Percentiles rank a stretch among this genome's conserved stretches.
phyloP scores from a whole-genome alignment of 2,888 invertebrate genomes.

The Idaea dimidiata region DNA sequence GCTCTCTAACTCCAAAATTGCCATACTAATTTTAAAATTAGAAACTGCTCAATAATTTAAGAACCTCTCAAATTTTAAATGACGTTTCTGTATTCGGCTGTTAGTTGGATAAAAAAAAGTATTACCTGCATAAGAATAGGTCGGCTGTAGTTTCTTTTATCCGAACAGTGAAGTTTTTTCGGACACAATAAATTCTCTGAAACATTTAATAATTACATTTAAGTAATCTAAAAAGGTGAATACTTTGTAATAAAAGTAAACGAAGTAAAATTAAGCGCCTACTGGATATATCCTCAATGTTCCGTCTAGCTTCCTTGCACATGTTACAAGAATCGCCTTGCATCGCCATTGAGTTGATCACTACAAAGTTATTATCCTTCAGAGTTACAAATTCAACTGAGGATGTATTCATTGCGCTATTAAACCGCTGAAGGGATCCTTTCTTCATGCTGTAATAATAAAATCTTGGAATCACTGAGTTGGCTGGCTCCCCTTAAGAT shows the following conservation, averaged over 20 bases:
- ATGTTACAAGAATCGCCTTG: conserved; percentile 95
- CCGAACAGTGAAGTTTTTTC: conserved; percentile 45
- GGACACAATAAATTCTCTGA: conserved; percentile 56
- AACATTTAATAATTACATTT: conserved; percentile 21
- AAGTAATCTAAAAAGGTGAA: neutral
- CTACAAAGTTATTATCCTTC: conserved; percentile 90
- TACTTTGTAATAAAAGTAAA: conserved; percentile 2
- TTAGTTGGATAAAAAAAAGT: conserved; percentile 2
- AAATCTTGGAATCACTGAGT: neutral
- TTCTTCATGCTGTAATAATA: conserved; percentile 66
- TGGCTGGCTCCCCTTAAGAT: too few species aligned
- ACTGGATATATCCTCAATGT: conserved; percentile 84
- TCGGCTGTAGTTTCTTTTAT: conserved; percentile 82
- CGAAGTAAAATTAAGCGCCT: conserved; percentile 7
- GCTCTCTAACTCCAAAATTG: too few species aligned
- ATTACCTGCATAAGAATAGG: conserved; percentile 90
- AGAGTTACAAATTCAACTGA: conserved; percentile 86
- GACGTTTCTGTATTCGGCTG: too few species aligned
- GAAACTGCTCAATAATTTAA: too few species aligned
- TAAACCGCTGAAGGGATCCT: conserved; percentile 85
- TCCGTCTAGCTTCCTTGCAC: conserved; percentile 87
- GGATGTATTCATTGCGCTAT: conserved; percentile 85
- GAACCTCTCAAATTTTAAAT: too few species aligned
- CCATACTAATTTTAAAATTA: too few species aligned
- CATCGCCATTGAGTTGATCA: conserved; percentile 98